Percentiles rank a stretch among this genome's conserved stretches.
These are phyloP conservation scores for Calypte anna DNA, from an alignment of 2,113 vertebrate genomes.

Conservation along the genomic window DNA sequence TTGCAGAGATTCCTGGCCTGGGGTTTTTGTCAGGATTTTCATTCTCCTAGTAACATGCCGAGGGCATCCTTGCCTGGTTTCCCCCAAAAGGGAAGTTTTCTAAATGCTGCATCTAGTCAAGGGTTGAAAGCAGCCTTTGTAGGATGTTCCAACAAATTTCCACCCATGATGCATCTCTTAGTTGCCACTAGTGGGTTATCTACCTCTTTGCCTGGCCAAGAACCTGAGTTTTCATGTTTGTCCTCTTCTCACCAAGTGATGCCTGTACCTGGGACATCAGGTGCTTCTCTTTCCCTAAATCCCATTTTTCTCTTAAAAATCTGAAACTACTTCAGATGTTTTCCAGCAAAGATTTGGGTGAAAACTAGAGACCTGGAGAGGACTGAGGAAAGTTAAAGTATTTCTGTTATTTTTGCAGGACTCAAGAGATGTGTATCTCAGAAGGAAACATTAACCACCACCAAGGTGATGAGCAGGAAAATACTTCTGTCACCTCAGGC, in stretches of 20 bases:
- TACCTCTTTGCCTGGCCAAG: neutral
- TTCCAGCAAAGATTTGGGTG: neutral
- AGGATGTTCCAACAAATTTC: neutral
- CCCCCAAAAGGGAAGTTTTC: neutral
- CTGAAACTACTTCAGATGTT: neutral
- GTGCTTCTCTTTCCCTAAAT: neutral
- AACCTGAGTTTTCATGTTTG: neutral
- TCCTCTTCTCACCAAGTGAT: neutral
- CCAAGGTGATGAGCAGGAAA: neutral
- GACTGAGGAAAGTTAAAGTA: neutral
- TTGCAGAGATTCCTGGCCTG: neutral
- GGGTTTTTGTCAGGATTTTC: neutral
- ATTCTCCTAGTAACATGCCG: neutral
- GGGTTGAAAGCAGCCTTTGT: neutral
- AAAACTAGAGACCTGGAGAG: neutral
- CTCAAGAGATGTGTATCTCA: neutral
- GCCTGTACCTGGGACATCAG: neutral
- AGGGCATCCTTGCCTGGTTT: neutral
- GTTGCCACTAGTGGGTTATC: neutral
- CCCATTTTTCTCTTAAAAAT: neutral
- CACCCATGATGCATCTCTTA: neutral
- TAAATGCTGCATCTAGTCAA: neutral
- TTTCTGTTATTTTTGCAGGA: neutral
- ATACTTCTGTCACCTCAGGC: neutral
- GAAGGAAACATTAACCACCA: fast-evolving